Evolutionary conservation across 2,888 invertebrate genomes (phyloP).

Genomic region (Pomacea canaliculata): DNA sequence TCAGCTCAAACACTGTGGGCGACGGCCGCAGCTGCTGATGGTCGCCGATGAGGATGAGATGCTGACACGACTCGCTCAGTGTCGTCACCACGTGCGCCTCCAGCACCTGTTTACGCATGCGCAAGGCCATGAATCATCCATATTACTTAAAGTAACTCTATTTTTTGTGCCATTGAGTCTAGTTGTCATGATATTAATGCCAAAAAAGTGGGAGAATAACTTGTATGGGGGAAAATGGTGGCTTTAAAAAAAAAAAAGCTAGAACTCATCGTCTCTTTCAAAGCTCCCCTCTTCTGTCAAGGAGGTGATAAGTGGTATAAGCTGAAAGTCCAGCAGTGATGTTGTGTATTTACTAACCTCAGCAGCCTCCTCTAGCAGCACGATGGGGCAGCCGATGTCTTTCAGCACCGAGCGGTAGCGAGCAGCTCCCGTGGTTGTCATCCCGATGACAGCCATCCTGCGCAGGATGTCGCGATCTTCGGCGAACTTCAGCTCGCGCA

Average conservation of each 20-base stretch:
- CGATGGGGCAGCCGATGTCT: slow-evolving; percentile 64
- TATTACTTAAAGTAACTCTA: no score
- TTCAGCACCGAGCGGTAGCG: slow-evolving; percentile 52
- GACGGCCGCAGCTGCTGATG: slow-evolving; percentile 84
- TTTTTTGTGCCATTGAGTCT: no score
- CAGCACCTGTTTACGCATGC: slow-evolving; percentile 72
- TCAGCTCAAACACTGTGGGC: slow-evolving; percentile 78
- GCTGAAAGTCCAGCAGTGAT: no score
- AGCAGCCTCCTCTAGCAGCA: slow-evolving; percentile 87
- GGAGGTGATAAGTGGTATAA: no score
- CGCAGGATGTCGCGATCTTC: slow-evolving; percentile 52
- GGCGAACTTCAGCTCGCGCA: slow-evolving; percentile 41
- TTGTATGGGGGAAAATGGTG: no score
- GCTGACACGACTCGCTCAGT: slow-evolving; percentile 80
- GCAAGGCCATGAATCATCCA: neutral
- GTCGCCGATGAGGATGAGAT: slow-evolving; percentile 85
- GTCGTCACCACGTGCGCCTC: slow-evolving; percentile 86
- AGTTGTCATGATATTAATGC: no score
- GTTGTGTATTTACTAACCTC: slow-evolving; percentile 58
- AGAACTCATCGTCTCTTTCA: no score
- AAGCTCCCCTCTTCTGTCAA: no score
- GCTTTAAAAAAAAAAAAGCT: no score
- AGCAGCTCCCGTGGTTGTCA: slow-evolving; percentile 68
- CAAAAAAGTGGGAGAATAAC: no score
- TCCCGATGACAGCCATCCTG: slow-evolving; percentile 54